These are phyloP conservation scores for Hoplostethus atlanticus DNA, from an alignment of 2,797 vertebrate genomes.

Conservation along the genomic window DNA sequence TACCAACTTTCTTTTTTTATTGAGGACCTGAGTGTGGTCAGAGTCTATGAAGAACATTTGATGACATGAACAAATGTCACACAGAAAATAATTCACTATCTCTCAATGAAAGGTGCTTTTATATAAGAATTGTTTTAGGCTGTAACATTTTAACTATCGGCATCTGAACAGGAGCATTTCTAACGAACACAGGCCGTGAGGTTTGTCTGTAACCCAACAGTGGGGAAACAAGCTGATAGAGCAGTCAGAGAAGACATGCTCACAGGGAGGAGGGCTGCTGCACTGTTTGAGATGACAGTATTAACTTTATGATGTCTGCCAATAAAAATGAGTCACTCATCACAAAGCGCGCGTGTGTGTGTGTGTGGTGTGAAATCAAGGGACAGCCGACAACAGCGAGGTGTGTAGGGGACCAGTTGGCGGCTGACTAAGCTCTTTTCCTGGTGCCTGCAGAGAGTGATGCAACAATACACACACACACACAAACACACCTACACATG, in stretches of 20 bases:
- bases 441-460: constrained; percentile 63
- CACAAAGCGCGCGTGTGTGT: constrained; percentile 42
- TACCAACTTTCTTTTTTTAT: too few relatives aligned
- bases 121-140: constrained; percentile 5
- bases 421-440: constrained; percentile 77
- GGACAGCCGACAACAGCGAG: constrained; percentile 43
- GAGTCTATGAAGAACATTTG: not conserved
- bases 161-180: constrained; percentile 11
- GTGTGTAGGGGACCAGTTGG: constrained; percentile 65
- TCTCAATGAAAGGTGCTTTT: too few relatives aligned
- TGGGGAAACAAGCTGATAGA: constrained; percentile 38
- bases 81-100: not conserved
- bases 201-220: constrained; percentile 45
- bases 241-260: constrained; percentile 28
- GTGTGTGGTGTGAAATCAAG: constrained; percentile 21
- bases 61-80: not conserved
- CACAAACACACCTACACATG: constrained; percentile 29
- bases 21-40: not conserved
- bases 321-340: constrained; percentile 60
- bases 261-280: constrained; percentile 45
- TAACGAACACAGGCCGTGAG: constrained; percentile 25
- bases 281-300: constrained; percentile 45
- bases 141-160: constrained; percentile 26
- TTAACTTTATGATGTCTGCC: constrained; percentile 46
- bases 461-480: constrained; percentile 45